Evolutionary conservation across 1,140 invertebrate species (phyloP).

Genomic region (Delia radicum): DNA sequence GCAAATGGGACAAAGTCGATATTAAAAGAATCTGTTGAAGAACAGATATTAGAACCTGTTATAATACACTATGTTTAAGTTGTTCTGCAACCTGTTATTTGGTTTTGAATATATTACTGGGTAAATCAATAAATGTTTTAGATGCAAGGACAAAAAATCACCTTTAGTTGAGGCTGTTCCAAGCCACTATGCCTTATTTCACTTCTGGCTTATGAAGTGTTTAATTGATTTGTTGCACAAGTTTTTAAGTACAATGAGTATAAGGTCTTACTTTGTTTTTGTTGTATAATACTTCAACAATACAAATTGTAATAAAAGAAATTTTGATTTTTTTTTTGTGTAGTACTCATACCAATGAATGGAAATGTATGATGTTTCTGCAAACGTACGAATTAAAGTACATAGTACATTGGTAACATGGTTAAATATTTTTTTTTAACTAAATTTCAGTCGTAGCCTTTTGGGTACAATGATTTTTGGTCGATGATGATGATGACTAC

Average conservation of each 20-base stretch:
- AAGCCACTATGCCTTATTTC: background rate
- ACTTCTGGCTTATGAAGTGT: background rate
- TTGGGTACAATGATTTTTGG: background rate
- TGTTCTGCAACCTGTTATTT: too few relatives aligned
- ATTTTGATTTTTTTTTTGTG: background rate
- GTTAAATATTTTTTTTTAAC: background rate
- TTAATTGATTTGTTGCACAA: slow-evolving; percentile 1
- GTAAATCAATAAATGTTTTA: too few relatives aligned
- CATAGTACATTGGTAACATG: background rate
- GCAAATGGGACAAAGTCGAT: too few relatives aligned
- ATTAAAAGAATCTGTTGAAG: too few relatives aligned
- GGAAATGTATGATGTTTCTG: background rate
- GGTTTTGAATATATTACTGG: too few relatives aligned
- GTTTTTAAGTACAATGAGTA: background rate
- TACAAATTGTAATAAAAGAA: background rate
- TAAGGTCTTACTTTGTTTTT: background rate
- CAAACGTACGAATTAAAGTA: background rate
- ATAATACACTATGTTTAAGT: too few relatives aligned
- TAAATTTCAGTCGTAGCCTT: background rate
- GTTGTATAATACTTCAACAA: background rate
- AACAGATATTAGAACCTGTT: too few relatives aligned
- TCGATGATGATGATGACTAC: background rate
- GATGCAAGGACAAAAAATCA: too few relatives aligned
- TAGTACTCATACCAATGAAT: background rate
- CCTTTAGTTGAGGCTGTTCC: too few relatives aligned